Percentiles rank a stretch among this genome's conserved stretches.
Evolutionary conservation across 2,797 vertebrate genomes (phyloP).

Genomic region (Channallabes apus): DNA sequence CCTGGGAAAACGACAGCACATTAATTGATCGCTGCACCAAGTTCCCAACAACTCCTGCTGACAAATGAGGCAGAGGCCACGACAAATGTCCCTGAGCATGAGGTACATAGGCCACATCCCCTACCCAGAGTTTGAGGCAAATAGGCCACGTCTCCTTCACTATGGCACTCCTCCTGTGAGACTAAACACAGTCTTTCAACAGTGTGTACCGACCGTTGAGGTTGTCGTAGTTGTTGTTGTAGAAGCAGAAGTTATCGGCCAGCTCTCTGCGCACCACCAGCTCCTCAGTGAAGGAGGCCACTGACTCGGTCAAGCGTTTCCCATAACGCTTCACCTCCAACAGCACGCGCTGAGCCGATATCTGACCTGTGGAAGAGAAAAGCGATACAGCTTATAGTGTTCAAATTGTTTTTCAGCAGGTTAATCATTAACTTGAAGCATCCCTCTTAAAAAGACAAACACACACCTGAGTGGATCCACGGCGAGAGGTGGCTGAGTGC

Average conservation of each 20-base stretch:
- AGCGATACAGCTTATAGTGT: background rate
- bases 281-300: constrained; percentile 81
- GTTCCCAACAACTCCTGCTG: background rate
- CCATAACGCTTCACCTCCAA: constrained; percentile 76
- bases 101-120: background rate
- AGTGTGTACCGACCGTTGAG: constrained; percentile 74
- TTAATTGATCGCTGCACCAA: background rate
- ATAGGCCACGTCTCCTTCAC: background rate
- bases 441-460: background rate
- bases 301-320: constrained; percentile 62
- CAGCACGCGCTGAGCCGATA: constrained; percentile 83
- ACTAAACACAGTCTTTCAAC: background rate
- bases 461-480: constrained; percentile 85
- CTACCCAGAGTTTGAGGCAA: background rate
- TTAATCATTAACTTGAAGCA: background rate
- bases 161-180: background rate
- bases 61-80: background rate
- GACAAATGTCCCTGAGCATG: background rate
- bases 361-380: constrained; percentile 68
- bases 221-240: constrained; percentile 85
- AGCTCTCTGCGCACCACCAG: constrained; percentile 86
- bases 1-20: constrained; percentile 60
- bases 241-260: constrained; percentile 91
- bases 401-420: no score
- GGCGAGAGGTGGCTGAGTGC: constrained; percentile 89